Base-by-base conservation (phyloP, 2,888 invertebrate species). In the Altica lythri region DNA sequence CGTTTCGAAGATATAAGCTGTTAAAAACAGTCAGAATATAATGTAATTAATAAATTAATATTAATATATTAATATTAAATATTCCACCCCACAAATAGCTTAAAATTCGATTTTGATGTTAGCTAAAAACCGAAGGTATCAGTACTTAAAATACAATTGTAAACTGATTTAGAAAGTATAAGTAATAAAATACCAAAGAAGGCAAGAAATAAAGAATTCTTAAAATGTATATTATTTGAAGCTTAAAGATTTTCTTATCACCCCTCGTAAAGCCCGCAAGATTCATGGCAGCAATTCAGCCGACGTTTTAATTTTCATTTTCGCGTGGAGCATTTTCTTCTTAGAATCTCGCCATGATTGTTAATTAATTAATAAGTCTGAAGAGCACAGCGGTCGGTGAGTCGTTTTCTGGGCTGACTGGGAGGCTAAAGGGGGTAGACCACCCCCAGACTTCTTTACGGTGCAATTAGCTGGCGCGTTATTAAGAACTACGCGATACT, bases 331-430 rank as follows among this genome's bases (percentile, higher is more conserved):
- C 67, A 61, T 66, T 68, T 68, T 70, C 73, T 70, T 71, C 71
- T 72, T 69, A 68, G 53, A 57, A 43, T 57, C 71, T 72, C 72
- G 71, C 72, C 72, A 75, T 75, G 75, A 75, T 75, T 75, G 74
- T 75, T 76, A 75, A 76, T 76, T 76, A 76, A 76, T 76, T 76
- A 75, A 75, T 75, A 76, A 76, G 74, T 76, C 53, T 47, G 53
- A 42, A 57, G 45, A 53, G 56, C 17, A 22, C 30, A 34, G 34
- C 30, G 43, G 42, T 38, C 51, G 48, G 38, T 13, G 32, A 40
- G 17, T n/a, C n/a, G n/a, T n/a, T 42, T 10, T 17, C 18, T n/a
- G 34, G 10, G 40, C 12, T 12, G 17, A 22, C n/a, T 34, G 46
- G 42, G 22, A 22, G 40, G 9, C 50, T 4, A 16, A 22, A 5